These are phyloP conservation scores for Poeciliopsis presidionis DNA, from an alignment of 2,797 vertebrate species.

Conservation along the genomic window DNA sequence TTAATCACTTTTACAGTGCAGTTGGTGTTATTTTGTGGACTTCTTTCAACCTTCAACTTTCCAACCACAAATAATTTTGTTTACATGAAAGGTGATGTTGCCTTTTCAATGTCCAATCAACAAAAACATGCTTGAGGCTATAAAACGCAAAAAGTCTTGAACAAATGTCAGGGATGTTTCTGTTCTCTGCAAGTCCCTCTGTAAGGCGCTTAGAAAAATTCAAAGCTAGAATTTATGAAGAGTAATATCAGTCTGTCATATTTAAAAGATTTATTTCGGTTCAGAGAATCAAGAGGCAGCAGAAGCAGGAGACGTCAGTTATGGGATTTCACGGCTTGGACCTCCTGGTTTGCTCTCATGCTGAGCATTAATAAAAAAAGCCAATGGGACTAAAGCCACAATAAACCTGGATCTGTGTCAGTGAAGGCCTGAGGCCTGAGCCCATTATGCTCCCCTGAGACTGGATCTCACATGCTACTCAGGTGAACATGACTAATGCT, in stretches of 20 bases:
- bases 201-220: background rate
- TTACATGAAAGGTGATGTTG: background rate
- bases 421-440: constrained; percentile 23
- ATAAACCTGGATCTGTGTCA: constrained; percentile 29
- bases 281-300: background rate
- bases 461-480: background rate
- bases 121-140: background rate
- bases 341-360: background rate
- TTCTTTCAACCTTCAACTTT: background rate
- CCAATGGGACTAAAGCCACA: constrained; percentile 5
- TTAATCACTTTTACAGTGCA: background rate
- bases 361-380: background rate
- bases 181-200: background rate
- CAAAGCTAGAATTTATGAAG: background rate
- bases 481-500: constrained; percentile 36
- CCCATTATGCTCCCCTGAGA: background rate
- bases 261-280: background rate
- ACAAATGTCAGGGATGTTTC: background rate
- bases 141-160: background rate
- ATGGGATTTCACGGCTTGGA: constrained; percentile 3
- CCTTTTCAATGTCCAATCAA: background rate
- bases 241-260: background rate
- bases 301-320: background rate
- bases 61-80: background rate
- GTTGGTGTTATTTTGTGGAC: background rate